Evolutionary conservation across 2,888 invertebrate species (phyloP).

Genomic region (Myopa testacea): DNA sequence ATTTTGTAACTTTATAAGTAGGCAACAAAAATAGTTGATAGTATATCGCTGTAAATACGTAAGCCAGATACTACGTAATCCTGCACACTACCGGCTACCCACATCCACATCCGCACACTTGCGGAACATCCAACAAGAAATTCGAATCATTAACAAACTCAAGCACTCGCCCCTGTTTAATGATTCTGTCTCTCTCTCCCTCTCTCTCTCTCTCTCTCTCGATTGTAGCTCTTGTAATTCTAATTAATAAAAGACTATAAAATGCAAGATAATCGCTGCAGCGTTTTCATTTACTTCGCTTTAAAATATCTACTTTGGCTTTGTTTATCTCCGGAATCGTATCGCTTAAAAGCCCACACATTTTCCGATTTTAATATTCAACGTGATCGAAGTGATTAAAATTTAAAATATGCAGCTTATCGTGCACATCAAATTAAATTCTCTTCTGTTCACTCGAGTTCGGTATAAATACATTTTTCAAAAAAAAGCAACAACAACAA

Average conservation of each 20-base stretch:
- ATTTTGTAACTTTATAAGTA: too few species aligned
- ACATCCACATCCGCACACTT: too few species aligned
- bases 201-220: too few species aligned
- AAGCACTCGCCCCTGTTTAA: not conserved
- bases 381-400: not conserved
- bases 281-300: not conserved
- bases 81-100: too few species aligned
- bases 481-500: not conserved
- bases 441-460: not conserved
- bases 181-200: not conserved
- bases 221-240: not conserved
- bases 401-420: not conserved
- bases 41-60: too few species aligned
- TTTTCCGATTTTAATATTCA: not conserved
- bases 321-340: not conserved
- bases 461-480: not conserved
- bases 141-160: not conserved
- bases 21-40: too few species aligned
- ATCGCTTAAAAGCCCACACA: constrained; percentile 4
- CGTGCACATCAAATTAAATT: not conserved
- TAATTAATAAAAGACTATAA: constrained; percentile 7
- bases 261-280: constrained; percentile 4
- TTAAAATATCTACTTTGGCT: not conserved
- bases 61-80: too few species aligned
- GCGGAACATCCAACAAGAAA: not conserved